Percentiles rank a stretch among this genome's conserved stretches.
Conservation (phyloP, 1,140 invertebrate species). For the Carposina sasakii region DNA sequence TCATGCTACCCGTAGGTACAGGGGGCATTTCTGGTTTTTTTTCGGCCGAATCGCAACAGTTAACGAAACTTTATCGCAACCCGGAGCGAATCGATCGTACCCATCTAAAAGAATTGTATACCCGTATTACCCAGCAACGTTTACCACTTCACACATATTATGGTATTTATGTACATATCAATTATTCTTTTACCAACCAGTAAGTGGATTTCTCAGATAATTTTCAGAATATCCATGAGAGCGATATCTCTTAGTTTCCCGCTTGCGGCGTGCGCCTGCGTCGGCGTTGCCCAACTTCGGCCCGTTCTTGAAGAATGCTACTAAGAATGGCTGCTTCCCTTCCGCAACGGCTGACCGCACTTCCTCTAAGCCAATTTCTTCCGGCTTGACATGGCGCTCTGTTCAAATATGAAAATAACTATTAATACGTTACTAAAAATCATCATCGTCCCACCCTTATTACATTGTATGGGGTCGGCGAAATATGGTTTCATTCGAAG, state of each 20-base stretch:
- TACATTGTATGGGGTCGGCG: too few species aligned
- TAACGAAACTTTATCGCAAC: too few species aligned
- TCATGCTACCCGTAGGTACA: too few species aligned
- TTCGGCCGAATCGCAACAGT: too few species aligned
- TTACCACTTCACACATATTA: background rate
- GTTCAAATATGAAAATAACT: constrained; percentile 40
- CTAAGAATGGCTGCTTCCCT: constrained; percentile 91
- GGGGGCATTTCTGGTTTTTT: too few species aligned
- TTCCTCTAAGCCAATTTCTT: constrained; percentile 87
- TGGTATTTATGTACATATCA: too few species aligned
- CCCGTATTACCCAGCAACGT: too few species aligned
- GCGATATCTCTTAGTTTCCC: constrained; percentile 63
- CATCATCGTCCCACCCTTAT: too few species aligned
- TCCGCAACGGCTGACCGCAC: constrained; percentile 81
- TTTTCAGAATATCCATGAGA: constrained; percentile 65
- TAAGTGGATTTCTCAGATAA: constrained; percentile 74
- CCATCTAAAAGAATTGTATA: too few species aligned
- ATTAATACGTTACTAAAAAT: too few species aligned
- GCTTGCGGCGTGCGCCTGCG: constrained; percentile 63
- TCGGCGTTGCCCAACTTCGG: constrained; percentile 59
- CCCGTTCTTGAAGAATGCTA: constrained; percentile 84
- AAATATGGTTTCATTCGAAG: too few species aligned
- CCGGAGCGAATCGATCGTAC: too few species aligned
- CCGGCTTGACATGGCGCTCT: constrained; percentile 86
- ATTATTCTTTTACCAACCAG: constrained; percentile 66